Evolutionary conservation across 2,888 invertebrate genomes (phyloP), one percentile per base, ranked within the genome.

Genomic region (Phymatocera aterrima): DNA sequence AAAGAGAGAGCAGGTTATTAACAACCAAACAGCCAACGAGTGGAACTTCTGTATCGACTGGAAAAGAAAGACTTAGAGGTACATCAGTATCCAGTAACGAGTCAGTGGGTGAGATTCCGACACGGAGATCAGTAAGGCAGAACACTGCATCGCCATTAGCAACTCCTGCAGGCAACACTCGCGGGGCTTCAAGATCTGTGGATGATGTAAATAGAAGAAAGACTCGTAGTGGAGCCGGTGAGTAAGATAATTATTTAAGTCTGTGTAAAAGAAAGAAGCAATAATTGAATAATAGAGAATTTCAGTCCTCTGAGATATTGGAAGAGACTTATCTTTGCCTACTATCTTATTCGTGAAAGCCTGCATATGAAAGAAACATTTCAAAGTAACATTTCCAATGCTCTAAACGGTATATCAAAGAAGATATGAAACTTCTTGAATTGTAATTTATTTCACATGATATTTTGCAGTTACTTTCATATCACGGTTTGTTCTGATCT

Each of bases 191-290:
- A 54, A 88, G 90, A 85, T 87, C 90, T 46, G 85, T 90, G 80
- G 90, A 90, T 80, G 90, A 90, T 83, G 88, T 90, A 79, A 90
- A 89, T 80, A 84, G 90, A 81, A 87, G 90, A 83, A 90, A 90
- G 86, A 90, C 90, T 79, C 89, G 90, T 82, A 90, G 90, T 85
- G 90, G 90, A 84, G 90, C 90, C 87, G 90, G 90, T 90, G 88
- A 86, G 90, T 90, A 88, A 83, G 78, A 70, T 77, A 79, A 78
- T 81, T 81, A 64, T 77, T 79, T 46, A 68, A 77, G 64, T 79
- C 64, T 77, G 77, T 40, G 77, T 77, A 18, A 74, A 40, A 60
- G 40, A 61, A 24, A 70, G 31, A 72, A 31, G 72, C 51, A 51
- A 51, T 31, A 21, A 48, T 43, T 10, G n/a, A 48, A 51, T 15